These are phyloP conservation scores for Sinocyclocheilus anophthalmus DNA, from an alignment of 2,113 vertebrate genomes.

Conservation along the genomic window DNA sequence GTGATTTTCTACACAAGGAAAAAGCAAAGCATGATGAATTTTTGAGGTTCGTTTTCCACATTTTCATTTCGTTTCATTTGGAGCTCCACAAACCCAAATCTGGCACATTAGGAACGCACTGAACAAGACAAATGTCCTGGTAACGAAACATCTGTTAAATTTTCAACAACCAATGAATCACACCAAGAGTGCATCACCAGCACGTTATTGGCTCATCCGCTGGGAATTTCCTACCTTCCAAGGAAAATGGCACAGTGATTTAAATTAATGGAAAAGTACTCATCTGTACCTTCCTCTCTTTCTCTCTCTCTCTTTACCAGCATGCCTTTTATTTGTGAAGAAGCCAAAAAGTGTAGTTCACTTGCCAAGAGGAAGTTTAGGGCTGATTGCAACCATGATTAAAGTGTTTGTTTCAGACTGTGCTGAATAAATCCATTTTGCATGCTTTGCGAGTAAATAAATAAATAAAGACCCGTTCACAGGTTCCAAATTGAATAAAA, in stretches of 20 bases:
- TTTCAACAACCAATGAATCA: slow-evolving; percentile 69
- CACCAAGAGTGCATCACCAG: slow-evolving; percentile 65
- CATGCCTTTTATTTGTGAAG: slow-evolving; percentile 51
- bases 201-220: slow-evolving; percentile 65
- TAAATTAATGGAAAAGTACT: slow-evolving; percentile 67
- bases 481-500: not conserved
- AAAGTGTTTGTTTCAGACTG: slow-evolving; percentile 28
- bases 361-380: slow-evolving; percentile 38
- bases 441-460: slow-evolving; percentile 13
- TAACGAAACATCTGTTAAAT: slow-evolving; percentile 73
- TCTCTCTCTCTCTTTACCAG: slow-evolving; percentile 1
- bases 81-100: slow-evolving; percentile 40
- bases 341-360: slow-evolving; percentile 38
- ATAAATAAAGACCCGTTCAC: not conserved
- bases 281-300: slow-evolving; percentile 41
- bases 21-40: slow-evolving; percentile 19
- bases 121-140: slow-evolving; percentile 67
- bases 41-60: not conserved
- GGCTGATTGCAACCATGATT: slow-evolving; percentile 51
- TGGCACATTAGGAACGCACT: slow-evolving; percentile 46
- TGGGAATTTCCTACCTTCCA: slow-evolving; percentile 69
- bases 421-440: slow-evolving; percentile 14
- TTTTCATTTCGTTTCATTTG: slow-evolving; percentile 19
- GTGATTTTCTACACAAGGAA: slow-evolving; percentile 20
- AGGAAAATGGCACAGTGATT: slow-evolving; percentile 56